Evolutionary conservation across 30 jellyfish, hydroid and myxozoan species (phyloP), one percentile per base, ranked within the genome.

Genomic region (Chironex yamaguchii): DNA sequence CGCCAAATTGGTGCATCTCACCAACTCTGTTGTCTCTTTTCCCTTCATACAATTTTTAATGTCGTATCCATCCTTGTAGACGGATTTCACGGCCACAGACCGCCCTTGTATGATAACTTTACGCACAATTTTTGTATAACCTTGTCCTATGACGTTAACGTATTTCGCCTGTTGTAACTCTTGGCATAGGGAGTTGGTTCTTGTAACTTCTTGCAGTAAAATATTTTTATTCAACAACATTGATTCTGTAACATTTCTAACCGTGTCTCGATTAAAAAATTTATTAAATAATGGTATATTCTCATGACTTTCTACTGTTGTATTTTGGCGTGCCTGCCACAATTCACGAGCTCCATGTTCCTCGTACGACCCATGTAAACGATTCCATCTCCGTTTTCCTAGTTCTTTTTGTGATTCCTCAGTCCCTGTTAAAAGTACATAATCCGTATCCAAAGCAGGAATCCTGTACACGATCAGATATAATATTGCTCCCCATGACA

Each of bases 401-500:
- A 42, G 17, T 6, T 42, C 58, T 6, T 42, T 17, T 42, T 42
- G 58, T 17, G 9, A 6, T 42, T 42, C 58, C 9, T 17, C 58
- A n/a, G n/a, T n/a, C n/a, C n/a, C n/a, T n/a, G n/a, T n/a, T n/a
- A n/a, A n/a, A n/a, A n/a, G n/a, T 6, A 42, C 17, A 42, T 42
- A 29, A 14, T 11, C 76, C 23, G 69, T 34, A 50, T 85, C 85
- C 23, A 62, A 54, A 29, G 48, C 28, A 0, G 96, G 96, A 29
- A 86, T 58, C 36, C 96, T 62, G 65, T 75, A 75, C 12, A 86
- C 72, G 28, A 86, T 52, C 36, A 86, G 54, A 32, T 86, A 86
- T 90, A 86, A 73, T 30, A 86, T 76, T 73, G 89, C 76, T 0
- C 76, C 80, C 96, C 96, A 86, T 34, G 90, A 70, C 31, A 86